Evolutionary conservation across 2,888 invertebrate species (phyloP).

Genomic region (Zelleria hepariella): DNA sequence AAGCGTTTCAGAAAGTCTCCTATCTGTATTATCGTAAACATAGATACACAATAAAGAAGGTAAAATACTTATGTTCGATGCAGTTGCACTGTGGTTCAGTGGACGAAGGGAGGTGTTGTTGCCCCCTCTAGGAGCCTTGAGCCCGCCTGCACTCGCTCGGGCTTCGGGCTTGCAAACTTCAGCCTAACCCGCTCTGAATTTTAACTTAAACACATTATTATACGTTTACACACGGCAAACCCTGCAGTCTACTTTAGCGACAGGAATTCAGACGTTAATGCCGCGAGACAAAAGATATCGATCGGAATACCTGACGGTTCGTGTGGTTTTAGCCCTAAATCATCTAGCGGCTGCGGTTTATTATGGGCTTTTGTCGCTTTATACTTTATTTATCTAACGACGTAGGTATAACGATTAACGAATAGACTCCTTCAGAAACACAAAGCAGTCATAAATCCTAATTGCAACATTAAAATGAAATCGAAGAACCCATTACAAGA

Average conservation of each 20-base stretch:
- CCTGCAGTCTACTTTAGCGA: not conserved
- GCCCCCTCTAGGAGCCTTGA: slow-evolving; percentile 46
- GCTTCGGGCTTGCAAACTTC: slow-evolving; percentile 6
- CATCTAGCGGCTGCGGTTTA: not conserved
- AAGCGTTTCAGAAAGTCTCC: not conserved
- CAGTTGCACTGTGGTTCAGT: slow-evolving; percentile 37
- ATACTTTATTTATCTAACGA: not conserved
- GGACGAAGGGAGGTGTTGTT: slow-evolving; percentile 54
- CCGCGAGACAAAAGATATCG: not conserved
- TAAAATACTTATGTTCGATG: slow-evolving; percentile 5
- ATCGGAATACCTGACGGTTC: not conserved
- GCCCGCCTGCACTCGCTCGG: slow-evolving; percentile 32
- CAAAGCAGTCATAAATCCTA: not conserved
- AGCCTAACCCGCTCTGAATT: not conserved
- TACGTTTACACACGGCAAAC: not conserved
- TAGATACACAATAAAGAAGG: slow-evolving; percentile 3
- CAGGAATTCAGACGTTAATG: not conserved
- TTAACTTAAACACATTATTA: not conserved
- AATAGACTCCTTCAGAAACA: too few relatives aligned
- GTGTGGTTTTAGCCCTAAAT: not conserved
- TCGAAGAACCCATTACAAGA: not conserved
- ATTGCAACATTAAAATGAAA: not conserved
- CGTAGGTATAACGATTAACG: too few relatives aligned
- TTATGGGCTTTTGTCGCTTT: not conserved
- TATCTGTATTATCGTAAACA: not conserved